Conservation (phyloP, 2,113 vertebrate genomes). For the Trichomycterus rosablanca region DNA sequence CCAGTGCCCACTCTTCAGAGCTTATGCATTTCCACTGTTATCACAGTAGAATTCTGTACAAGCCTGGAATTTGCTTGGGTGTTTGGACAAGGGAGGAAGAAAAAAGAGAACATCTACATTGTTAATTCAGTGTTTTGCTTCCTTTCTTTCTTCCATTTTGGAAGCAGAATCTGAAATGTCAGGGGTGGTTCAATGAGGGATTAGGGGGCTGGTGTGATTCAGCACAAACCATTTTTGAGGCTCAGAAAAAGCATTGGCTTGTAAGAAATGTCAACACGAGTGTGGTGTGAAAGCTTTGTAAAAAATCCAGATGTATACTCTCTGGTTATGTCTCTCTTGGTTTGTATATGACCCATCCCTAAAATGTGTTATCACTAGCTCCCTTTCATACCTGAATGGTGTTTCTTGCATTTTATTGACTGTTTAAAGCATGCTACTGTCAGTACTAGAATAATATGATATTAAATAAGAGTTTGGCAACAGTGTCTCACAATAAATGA, state of each 20-base stretch:
- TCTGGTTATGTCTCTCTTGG: no score
- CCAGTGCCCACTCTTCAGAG: not conserved
- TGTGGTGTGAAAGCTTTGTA: no score
- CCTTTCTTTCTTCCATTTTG: conserved; percentile 34
- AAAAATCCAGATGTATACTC: no score
- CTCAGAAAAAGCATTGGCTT: conserved; percentile 1
- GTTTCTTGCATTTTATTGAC: no score
- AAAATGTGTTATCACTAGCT: no score
- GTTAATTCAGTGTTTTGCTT: conserved; percentile 39
- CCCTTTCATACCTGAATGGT: no score
- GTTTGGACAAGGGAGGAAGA: not conserved
- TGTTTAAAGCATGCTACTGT: no score
- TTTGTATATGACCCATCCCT: no score
- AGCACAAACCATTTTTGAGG: conserved; percentile 13
- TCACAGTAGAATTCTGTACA: conserved; percentile 45
- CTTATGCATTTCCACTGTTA: conserved; percentile 39
- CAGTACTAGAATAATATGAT: no score
- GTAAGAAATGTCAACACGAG: conserved; percentile 45
- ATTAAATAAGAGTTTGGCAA: no score
- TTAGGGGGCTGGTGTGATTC: conserved; percentile 32
- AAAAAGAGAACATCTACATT: conserved; percentile 16
- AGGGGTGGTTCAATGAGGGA: conserved; percentile 37
- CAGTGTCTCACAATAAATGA: no score
- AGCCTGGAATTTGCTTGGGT: conserved; percentile 9
- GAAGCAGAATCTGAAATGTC: conserved; percentile 49